A percentile compares a stretch with the other conserved stretches of the same genome.
These are phyloP conservation scores for Caenorhabditis sp. DNA, from an alignment of 2,888 invertebrate genomes.

Conservation along the genomic window DNA sequence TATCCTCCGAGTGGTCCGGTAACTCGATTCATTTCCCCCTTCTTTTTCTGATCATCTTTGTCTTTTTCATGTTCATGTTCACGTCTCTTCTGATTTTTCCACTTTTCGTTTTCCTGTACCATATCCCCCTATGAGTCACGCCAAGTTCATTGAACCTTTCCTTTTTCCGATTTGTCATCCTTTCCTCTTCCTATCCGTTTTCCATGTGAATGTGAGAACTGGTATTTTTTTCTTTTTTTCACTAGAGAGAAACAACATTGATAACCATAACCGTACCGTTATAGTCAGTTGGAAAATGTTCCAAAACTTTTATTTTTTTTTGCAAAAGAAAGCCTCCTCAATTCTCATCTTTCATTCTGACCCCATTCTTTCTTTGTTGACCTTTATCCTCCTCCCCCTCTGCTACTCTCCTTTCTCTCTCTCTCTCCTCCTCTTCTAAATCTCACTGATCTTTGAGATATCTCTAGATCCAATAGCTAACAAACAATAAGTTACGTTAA, in stretches of 20 bases:
- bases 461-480: too few relatives aligned
- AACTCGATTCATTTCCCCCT: conserved; percentile 49
- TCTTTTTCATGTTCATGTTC: neutral
- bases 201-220: neutral
- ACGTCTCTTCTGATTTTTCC: conserved; percentile 32
- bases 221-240: neutral
- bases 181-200: neutral
- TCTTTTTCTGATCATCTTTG: conserved; percentile 1
- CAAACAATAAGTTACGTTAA: too few relatives aligned
- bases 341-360: neutral
- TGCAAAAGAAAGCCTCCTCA: too few relatives aligned
- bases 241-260: too few relatives aligned
- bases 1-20: conserved; percentile 23
- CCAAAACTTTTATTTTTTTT: neutral
- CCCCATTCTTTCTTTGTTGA: neutral
- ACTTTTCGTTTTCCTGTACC: neutral
- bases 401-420: neutral
- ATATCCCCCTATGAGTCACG: too few relatives aligned
- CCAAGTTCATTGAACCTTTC: too few relatives aligned
- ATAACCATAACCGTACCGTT: too few relatives aligned
- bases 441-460: neutral
- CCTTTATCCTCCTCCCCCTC: neutral
- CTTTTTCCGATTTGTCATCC: conserved; percentile 39
- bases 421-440: neutral
- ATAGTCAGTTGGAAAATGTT: too few relatives aligned